These are phyloP conservation scores for Mus caroli DNA, from an alignment of 2,797 vertebrate genomes.

Conservation along the genomic window DNA sequence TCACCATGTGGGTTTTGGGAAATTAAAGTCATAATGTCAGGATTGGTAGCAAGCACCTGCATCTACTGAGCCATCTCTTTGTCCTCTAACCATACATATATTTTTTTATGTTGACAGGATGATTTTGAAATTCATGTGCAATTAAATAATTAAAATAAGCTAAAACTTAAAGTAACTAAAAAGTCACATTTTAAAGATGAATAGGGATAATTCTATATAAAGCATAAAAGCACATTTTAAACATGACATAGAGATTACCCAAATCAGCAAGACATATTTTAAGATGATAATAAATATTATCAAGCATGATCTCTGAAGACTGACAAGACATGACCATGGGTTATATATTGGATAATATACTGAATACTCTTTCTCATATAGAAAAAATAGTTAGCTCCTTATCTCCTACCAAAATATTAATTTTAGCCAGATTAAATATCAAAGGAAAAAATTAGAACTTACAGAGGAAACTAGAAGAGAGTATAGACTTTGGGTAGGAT, in stretches of 20 bases:
- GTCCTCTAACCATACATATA: neutral
- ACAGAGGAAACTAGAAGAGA: neutral
- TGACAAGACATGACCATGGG: neutral
- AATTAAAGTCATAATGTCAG: neutral
- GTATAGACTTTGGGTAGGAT: neutral
- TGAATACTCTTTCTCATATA: slow-evolving; percentile 21
- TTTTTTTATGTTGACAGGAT: neutral
- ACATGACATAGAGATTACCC: neutral
- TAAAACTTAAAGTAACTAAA: slow-evolving; percentile 14
- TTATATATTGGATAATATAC: neutral
- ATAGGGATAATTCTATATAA: neutral
- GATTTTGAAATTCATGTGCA: slow-evolving; percentile 48
- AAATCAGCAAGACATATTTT: slow-evolving; percentile 30
- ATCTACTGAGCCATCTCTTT: neutral
- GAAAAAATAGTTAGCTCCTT: slow-evolving; percentile 24
- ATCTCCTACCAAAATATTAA: slow-evolving; percentile 22
- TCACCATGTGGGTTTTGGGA: neutral
- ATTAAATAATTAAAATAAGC: slow-evolving; percentile 5
- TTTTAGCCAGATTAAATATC: slow-evolving; percentile 36
- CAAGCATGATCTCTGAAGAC: neutral
- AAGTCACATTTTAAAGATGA: slow-evolving; percentile 1
- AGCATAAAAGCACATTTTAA: neutral
- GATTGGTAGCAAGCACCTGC: neutral
- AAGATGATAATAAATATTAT: slow-evolving; percentile 40
- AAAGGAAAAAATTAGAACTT: slow-evolving; percentile 32